These are phyloP conservation scores for Leptoclinus maculatus DNA, from an alignment of 2,797 vertebrate species.

Conservation along the genomic window DNA sequence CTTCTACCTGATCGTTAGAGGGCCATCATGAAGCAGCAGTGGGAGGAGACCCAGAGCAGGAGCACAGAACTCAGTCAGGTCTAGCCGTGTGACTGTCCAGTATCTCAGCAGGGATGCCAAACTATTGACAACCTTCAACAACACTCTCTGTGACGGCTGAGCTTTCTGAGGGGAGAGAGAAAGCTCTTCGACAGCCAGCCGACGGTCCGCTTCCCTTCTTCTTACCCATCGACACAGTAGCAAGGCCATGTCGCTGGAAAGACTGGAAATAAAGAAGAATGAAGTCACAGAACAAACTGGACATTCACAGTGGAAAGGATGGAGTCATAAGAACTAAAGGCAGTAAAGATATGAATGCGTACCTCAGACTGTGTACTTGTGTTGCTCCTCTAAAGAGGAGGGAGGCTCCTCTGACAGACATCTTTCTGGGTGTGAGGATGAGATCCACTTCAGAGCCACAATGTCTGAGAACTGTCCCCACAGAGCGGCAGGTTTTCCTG, in stretches of 20 bases:
- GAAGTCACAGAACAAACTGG: neutral
- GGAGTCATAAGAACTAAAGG: fast-evolving
- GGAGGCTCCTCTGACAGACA: slow-evolving; percentile 41
- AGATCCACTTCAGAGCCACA: slow-evolving; percentile 56
- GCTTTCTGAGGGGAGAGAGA: slow-evolving; percentile 13
- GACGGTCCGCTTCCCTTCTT: neutral
- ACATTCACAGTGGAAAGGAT: neutral
- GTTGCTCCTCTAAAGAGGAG: slow-evolving; percentile 46
- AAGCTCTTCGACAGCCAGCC: slow-evolving; percentile 37
- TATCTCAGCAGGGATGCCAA: slow-evolving; percentile 58
- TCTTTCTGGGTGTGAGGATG: slow-evolving; percentile 41
- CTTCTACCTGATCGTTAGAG: slow-evolving; percentile 55
- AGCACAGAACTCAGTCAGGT: slow-evolving; percentile 58
- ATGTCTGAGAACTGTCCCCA: slow-evolving; percentile 36
- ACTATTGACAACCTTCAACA: slow-evolving; percentile 43
- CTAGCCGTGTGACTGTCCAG: slow-evolving; percentile 53
- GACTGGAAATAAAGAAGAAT: slow-evolving; percentile 26
- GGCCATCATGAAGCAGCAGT: slow-evolving; percentile 50
- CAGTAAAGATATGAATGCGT: neutral
- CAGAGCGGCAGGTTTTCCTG: slow-evolving; percentile 52
- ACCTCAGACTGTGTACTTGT: slow-evolving; percentile 61
- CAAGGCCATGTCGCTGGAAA: slow-evolving; percentile 1
- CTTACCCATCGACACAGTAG: slow-evolving; percentile 33
- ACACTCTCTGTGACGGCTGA: neutral
- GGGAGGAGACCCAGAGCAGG: slow-evolving; percentile 45